phyloP scores from a whole-genome alignment of 2,888 invertebrate species.

The Gisinianus flammeolus region DNA sequence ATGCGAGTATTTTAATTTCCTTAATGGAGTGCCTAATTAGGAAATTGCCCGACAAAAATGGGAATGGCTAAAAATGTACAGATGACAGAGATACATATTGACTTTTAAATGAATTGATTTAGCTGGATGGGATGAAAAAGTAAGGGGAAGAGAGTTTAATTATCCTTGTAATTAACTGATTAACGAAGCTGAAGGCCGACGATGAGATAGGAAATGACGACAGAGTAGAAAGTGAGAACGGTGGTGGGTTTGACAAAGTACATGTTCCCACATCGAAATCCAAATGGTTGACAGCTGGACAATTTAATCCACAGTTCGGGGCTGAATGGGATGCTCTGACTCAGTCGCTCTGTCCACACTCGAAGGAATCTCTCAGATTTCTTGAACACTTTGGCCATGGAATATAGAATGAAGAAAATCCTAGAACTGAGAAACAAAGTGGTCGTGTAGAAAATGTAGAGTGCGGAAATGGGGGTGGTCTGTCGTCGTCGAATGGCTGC shows the following conservation, averaged over 20 bases:
- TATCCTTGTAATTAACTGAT: too few species aligned
- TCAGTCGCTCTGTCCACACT: neutral
- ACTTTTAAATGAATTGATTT: too few species aligned
- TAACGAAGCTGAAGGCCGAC: constrained; percentile 17
- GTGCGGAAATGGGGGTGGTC: neutral
- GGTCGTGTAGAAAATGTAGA: neutral
- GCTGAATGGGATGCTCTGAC: neutral
- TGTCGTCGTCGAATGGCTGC: neutral
- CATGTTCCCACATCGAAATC: constrained; percentile 14
- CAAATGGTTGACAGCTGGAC: constrained; percentile 8
- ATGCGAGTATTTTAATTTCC: too few species aligned
- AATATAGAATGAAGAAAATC: neutral
- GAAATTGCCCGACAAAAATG: too few species aligned
- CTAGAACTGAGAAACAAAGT: neutral
- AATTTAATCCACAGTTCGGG: neutral
- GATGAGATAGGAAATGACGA: constrained; percentile 21
- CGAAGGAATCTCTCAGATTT: neutral
- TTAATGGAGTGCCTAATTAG: too few species aligned
- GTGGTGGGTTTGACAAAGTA: neutral
- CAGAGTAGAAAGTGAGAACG: constrained; percentile 18
- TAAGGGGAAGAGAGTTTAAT: too few species aligned
- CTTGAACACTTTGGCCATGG: neutral
- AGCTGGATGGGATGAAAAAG: too few species aligned
- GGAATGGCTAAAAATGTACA: too few species aligned
- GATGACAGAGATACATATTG: too few species aligned